A percentile compares a stretch with the other conserved stretches of the same genome.
These are phyloP conservation scores for Heteromyza rotundicornis DNA, from an alignment of 2,888 invertebrate species.

Conservation along the genomic window DNA sequence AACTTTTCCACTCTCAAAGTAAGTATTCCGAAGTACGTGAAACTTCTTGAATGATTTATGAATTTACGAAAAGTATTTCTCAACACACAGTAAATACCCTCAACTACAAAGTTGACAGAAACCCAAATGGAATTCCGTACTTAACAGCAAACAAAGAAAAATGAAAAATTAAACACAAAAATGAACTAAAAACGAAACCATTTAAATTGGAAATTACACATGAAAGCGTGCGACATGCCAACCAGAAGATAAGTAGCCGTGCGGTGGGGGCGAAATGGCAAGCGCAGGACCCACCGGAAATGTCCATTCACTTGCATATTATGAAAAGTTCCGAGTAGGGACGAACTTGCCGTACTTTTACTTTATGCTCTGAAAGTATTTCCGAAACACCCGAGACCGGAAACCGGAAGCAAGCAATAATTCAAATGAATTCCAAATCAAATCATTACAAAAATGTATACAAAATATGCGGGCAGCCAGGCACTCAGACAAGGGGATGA, in stretches of 20 bases:
- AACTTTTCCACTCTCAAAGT: constrained; percentile 15
- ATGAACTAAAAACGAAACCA: constrained; percentile 52
- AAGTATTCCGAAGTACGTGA: neutral
- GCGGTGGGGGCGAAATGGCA: neutral
- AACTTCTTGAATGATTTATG: constrained; percentile 45
- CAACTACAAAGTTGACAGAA: constrained; percentile 12
- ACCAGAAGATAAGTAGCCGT: neutral
- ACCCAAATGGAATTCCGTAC: neutral
- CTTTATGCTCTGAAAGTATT: constrained; percentile 13
- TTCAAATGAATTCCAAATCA: constrained; percentile 60
- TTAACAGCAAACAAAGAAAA: constrained; percentile 17
- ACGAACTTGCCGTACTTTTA: constrained; percentile 7
- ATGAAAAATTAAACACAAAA: too few relatives aligned
- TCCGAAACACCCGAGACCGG: constrained; percentile 57
- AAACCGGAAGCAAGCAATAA: constrained; percentile 60
- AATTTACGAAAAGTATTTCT: constrained; percentile 47
- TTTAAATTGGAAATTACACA: constrained; percentile 58
- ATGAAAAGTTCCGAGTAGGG: constrained; percentile 40
- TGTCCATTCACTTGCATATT: constrained; percentile 56
- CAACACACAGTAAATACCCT: neutral
- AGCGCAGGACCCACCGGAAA: constrained; percentile 40
- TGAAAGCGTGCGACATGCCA: constrained; percentile 44
- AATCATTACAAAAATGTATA: constrained; percentile 57
- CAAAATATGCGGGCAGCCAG: constrained; percentile 49
- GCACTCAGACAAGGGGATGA: neutral